Base-by-base conservation (phyloP, 1,140 invertebrate species). In the Heliconius eleuchia region DNA sequence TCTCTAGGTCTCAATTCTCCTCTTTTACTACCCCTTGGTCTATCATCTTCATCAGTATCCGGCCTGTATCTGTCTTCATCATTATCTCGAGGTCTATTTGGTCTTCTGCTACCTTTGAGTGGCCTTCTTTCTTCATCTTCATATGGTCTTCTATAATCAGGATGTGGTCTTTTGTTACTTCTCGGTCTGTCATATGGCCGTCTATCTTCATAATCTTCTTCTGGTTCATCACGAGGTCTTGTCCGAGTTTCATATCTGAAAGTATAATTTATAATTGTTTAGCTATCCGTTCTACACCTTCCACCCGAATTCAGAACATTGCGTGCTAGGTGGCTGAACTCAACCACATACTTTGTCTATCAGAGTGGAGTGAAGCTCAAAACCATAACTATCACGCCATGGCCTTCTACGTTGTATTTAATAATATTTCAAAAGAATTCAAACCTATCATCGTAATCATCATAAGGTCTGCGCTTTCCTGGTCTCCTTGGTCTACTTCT, bases 371-470 rank as follows among this genome's bases (percentile, higher is more conserved):
- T 52, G 50, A 5, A 19, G 16, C 6, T 52, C 50, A 7, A 52
- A 52, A 16, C 18, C 50, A 52, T n/a, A 60, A 57, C 4, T 1
- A 46, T 46, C 42, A 46, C 13, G 13, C 3, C 13, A 46, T 46
- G 42, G 13, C 0, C 16, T 16, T 46, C 4, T 16, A 46, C 16
- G 13, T 46, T 46, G 42, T 46, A 42, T 42, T 46, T 46, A 46
- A 46, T 46, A 46, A 16, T 46, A 46, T 46, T 46, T 66, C 27
- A 27, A 30, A 16, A 66, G 18, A 23, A 66, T 30, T 8, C 73
- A 80, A 79, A 93, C 92, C 92, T 92, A 30, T 94, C 92, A 80
- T 95, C 95, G 79, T 96, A 96, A 55, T 96, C 96, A 76, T 96
- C 95, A 18, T 95, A 94, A 75, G 95, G 95, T 9, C 90, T 84